These are phyloP conservation scores for Pangasius krempfi DNA, from an alignment of 2,797 vertebrate genomes.

Conservation along the genomic window DNA sequence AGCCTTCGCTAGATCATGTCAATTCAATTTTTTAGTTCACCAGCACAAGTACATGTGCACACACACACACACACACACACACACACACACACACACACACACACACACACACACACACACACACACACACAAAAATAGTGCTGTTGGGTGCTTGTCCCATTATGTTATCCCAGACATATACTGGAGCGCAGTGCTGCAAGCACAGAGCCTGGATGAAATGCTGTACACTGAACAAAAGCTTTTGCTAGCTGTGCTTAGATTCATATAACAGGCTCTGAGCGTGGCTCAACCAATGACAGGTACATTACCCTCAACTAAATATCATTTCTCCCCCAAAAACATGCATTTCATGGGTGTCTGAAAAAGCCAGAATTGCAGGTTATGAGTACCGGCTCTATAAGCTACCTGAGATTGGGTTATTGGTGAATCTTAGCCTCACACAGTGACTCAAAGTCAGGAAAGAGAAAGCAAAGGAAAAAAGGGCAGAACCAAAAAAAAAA, in stretches of 20 bases:
- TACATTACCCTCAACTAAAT: constrained; percentile 41
- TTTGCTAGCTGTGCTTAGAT: constrained; percentile 1
- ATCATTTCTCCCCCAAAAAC: constrained; percentile 22
- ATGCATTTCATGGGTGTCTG: neutral
- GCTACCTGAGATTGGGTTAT: constrained; percentile 17
- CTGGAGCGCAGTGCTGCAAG: neutral
- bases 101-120: constrained; percentile 30
- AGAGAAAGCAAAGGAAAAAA: neutral
- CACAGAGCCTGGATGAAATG: constrained; percentile 27
- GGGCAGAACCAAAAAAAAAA: neutral
- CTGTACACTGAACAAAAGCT: constrained; percentile 36
- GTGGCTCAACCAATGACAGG: constrained; percentile 45
- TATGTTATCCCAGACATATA: constrained; percentile 33
- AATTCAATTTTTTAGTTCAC: neutral
- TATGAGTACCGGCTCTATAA: constrained; percentile 17
- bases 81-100: constrained; percentile 19
- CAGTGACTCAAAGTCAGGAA: neutral
- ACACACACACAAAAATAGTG: neutral
- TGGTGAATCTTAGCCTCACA: constrained; percentile 9
- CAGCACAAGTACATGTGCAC: neutral
- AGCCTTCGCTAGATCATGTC: constrained; percentile 29
- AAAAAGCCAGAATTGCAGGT: constrained; percentile 1
- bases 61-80: constrained; percentile 37
- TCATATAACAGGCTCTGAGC: constrained; percentile 26
- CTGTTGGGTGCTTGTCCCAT: constrained; percentile 39